Conservation (phyloP, 2,888 invertebrate genomes). For the Agriopis leucophaearia region DNA sequence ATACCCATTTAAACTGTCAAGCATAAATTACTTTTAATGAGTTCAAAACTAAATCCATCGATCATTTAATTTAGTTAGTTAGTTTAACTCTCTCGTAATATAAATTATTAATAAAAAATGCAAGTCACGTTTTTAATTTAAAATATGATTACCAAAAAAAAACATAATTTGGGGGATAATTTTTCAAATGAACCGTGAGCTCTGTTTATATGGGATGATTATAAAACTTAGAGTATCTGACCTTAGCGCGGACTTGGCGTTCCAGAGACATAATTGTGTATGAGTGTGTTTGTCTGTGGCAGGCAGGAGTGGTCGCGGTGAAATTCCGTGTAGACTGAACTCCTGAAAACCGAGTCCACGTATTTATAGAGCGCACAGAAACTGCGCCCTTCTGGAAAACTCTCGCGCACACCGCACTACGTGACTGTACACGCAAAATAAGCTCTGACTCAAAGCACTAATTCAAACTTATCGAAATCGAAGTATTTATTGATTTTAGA, state of each 20-base stretch:
- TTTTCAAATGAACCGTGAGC: not conserved
- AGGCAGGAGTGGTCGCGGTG: slow-evolving; percentile 67
- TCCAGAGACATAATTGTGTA: slow-evolving; percentile 93
- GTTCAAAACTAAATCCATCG: no score
- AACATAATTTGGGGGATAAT: not conserved
- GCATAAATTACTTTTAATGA: no score
- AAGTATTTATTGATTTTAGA: slow-evolving; percentile 35
- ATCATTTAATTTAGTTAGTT: no score
- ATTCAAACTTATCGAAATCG: slow-evolving; percentile 38
- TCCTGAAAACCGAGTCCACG: slow-evolving; percentile 74
- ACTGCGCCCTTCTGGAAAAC: slow-evolving; percentile 83
- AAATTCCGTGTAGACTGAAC: slow-evolving; percentile 82
- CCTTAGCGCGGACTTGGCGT: slow-evolving; percentile 96
- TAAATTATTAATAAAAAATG: not conserved
- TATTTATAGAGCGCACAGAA: slow-evolving; percentile 80
- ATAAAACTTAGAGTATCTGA: slow-evolving; percentile 69
- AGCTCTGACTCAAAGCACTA: slow-evolving; percentile 43
- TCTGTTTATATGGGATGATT: slow-evolving; percentile 1
- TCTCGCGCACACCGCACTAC: slow-evolving; percentile 61
- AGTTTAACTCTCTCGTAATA: no score
- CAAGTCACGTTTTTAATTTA: not conserved
- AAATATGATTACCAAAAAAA: not conserved
- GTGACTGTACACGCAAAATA: slow-evolving; percentile 41
- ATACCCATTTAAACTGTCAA: no score
- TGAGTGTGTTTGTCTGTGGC: slow-evolving; percentile 63